These are phyloP conservation scores for Cirrhinus mrigala DNA, from an alignment of 2,797 vertebrate genomes.

Conservation along the genomic window DNA sequence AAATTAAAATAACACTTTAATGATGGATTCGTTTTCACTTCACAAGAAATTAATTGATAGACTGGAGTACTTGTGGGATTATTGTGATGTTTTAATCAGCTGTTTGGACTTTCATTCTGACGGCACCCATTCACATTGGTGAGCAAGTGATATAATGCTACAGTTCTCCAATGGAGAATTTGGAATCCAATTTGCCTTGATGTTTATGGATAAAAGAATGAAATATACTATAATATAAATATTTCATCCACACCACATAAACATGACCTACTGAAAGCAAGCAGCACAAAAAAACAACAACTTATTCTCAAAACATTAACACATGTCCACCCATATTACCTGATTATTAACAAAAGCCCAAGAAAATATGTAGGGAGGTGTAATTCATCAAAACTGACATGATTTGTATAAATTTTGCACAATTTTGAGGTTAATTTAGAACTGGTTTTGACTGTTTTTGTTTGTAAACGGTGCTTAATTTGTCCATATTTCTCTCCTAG, in stretches of 20 bases:
- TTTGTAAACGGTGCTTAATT: too few relatives aligned
- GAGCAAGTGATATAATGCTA: neutral
- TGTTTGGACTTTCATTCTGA: neutral
- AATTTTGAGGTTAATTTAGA: too few relatives aligned
- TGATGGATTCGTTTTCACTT: too few relatives aligned
- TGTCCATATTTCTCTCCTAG: too few relatives aligned
- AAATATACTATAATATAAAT: neutral
- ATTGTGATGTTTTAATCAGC: neutral
- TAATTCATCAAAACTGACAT: too few relatives aligned
- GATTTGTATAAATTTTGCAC: too few relatives aligned
- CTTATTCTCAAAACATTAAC: neutral
- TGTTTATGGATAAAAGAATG: neutral
- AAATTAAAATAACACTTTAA: neutral
- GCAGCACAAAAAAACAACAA: neutral
- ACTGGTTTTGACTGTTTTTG: too few relatives aligned
- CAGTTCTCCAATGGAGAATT: neutral
- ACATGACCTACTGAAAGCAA: neutral
- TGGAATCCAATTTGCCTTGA: neutral
- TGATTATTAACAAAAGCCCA: neutral
- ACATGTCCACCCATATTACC: neutral
- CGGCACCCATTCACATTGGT: neutral
- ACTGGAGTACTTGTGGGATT: neutral
- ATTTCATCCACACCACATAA: neutral
- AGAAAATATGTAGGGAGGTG: too few relatives aligned
- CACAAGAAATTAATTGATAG: too few relatives aligned